Base-by-base conservation (phyloP, 2,888 invertebrate species). In the Ophion ventricosus region DNA sequence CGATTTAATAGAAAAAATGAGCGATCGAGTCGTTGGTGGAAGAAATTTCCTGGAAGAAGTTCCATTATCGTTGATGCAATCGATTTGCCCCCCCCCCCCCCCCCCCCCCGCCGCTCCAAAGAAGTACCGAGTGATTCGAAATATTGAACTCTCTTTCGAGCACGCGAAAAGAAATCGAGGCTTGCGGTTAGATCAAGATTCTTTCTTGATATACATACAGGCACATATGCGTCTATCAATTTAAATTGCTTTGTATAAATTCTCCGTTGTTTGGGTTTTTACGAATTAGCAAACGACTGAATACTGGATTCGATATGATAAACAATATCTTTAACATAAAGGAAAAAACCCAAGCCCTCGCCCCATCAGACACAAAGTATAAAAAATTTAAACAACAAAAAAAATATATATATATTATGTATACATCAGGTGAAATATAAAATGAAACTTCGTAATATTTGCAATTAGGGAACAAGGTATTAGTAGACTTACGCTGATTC, bases 251-350 rank as follows among this genome's bases (percentile, higher is more conserved):
- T 70, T 20, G 57, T 66, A 72, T 20, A 74, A 64, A 66, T 82
- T 82, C 87, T 72, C 43, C 80, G 85, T 85, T 88, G 74, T 84
- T 86, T 87, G 87, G 84, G 87, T 85, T 87, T 83, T 88, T 87
- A 88, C 87, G 85, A 88, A 87, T 87, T 90, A 88, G 87, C 83
- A 87, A 90, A 89, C 87, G 90, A 90, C 91, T 90, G 91, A 88
- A 87, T 85, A 88, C 85, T 89, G 85, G 89, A 89, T 85, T 90
- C 85, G 87, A 87, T 88, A 89, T 77, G 84, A 88, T 86, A 81
- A 85, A 87, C 76, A 80, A 84, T 89, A 88, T 89, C 82, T 87
- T 83, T 82, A 84, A 80, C 78, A 83, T 84, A 83, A 83, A 83
- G 75, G 54, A 64, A 25, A 25, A 40, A 20, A 66, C 5, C 77